phyloP scores from a whole-genome alignment of 2,113 vertebrate species.

The Agapornis roseicollis region DNA sequence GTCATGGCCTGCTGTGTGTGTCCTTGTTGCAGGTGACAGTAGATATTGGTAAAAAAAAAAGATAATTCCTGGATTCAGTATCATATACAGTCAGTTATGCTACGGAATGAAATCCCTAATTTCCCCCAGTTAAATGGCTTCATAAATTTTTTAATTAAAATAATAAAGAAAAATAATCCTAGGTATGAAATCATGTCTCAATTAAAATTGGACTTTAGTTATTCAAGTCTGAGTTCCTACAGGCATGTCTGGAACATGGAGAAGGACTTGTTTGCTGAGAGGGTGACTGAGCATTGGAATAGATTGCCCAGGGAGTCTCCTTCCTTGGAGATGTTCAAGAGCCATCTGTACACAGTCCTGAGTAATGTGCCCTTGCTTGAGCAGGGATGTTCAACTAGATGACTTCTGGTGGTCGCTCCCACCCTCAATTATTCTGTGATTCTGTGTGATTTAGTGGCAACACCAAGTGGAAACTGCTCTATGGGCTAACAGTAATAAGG shows the following conservation, averaged over 20 bases:
- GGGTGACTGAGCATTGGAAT: neutral
- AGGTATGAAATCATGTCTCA: neutral
- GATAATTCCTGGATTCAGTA: neutral
- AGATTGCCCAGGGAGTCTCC: neutral
- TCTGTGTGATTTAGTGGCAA: neutral
- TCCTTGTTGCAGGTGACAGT: neutral
- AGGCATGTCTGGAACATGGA: neutral
- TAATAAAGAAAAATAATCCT: neutral
- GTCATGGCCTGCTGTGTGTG: neutral
- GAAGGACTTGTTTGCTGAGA: neutral
- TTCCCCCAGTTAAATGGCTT: neutral
- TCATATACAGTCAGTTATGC: neutral
- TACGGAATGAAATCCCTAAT: neutral
- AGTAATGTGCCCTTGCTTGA: neutral
- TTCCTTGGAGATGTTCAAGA: neutral
- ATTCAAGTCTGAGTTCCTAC: neutral
- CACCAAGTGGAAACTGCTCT: neutral
- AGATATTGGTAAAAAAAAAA: neutral
- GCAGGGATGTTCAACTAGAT: neutral
- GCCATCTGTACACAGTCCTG: neutral
- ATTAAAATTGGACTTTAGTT: neutral
- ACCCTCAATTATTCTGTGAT: neutral
- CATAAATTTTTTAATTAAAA: neutral
- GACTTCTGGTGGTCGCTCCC: neutral
- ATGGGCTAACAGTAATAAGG: neutral